Percentiles rank a stretch among this genome's conserved stretches.
Conservation (phyloP, 2,113 vertebrate genomes). For the Oncorhynchus tshawytscha region DNA sequence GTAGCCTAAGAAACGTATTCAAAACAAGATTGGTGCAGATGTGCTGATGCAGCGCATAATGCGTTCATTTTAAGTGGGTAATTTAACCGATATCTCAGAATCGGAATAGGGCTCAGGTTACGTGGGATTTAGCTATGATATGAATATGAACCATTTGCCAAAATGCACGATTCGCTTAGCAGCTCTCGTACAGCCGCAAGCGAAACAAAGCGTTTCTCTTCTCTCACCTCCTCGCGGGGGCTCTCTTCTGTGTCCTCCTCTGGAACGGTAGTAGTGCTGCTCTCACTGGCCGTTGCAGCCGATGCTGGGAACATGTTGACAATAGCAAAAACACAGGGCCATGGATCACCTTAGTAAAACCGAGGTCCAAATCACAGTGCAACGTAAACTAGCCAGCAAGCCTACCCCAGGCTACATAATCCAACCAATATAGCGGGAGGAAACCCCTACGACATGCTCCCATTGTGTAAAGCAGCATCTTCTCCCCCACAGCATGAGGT, state of each 20-base stretch:
- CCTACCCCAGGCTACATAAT: constrained; percentile 38
- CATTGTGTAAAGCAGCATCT: constrained; percentile 3
- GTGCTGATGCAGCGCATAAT: background rate
- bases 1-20: background rate
- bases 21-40: background rate
- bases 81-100: background rate
- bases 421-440: background rate
- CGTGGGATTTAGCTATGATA: background rate
- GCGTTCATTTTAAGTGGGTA: background rate
- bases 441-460: constrained; percentile 8
- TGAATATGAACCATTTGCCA: background rate
- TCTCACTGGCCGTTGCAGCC: constrained; percentile 67
- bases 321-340: constrained; percentile 37
- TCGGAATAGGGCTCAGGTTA: background rate
- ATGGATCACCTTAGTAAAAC: constrained; percentile 58
- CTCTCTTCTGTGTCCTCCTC: constrained; percentile 58
- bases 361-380: constrained; percentile 36
- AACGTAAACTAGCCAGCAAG: constrained; percentile 38
- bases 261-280: constrained; percentile 61
- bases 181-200: background rate
- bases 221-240: constrained; percentile 68
- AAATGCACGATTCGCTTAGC: background rate
- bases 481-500: constrained; percentile 21
- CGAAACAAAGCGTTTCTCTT: no score
- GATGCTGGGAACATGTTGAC: constrained; percentile 74